Evolutionary conservation across 2,888 invertebrate genomes (phyloP).

Genomic region (Erynnis tages): DNA sequence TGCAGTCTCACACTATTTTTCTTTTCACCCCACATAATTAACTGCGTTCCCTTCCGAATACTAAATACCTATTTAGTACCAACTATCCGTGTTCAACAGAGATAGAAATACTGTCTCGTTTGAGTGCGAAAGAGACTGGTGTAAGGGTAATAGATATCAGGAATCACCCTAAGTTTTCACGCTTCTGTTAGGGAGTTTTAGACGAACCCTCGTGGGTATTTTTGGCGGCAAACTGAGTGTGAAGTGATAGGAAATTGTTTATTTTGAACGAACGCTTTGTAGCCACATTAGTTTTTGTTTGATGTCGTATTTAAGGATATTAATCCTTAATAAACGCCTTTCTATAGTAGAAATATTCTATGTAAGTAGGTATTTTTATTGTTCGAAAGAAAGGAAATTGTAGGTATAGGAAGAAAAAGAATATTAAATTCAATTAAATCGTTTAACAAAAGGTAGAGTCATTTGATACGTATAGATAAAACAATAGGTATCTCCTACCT

Average conservation of each 20-base stretch:
- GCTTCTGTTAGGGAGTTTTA: slow-evolving; percentile 52
- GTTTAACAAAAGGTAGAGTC: no score
- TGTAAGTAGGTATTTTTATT: no score
- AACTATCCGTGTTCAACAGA: slow-evolving; percentile 54
- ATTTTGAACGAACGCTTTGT: slow-evolving; percentile 39
- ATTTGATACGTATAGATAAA: no score
- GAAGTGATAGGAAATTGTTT: slow-evolving; percentile 64
- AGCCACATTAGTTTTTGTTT: slow-evolving; percentile 24
- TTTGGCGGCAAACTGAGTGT: slow-evolving; percentile 57
- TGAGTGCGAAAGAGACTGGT: slow-evolving; percentile 47
- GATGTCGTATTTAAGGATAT: slow-evolving; percentile 27
- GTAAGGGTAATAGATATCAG: slow-evolving; percentile 45
- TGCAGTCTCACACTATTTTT: slow-evolving; percentile 51
- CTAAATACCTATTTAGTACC: slow-evolving; percentile 79
- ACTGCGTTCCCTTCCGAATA: slow-evolving; percentile 77
- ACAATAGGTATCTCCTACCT: no score
- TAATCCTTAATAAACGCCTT: no score
- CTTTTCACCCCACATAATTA: slow-evolving; percentile 75
- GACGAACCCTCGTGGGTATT: slow-evolving; percentile 49
- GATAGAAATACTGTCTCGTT: slow-evolving; percentile 35
- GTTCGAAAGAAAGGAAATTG: no score
- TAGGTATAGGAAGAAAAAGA: no score
- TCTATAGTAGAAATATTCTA: no score
- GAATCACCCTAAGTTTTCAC: slow-evolving; percentile 61
- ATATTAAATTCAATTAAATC: no score